Evolutionary conservation across 1,140 invertebrate genomes (phyloP), one percentile per base, ranked within the genome.

Genomic region (Ips nitidus): DNA sequence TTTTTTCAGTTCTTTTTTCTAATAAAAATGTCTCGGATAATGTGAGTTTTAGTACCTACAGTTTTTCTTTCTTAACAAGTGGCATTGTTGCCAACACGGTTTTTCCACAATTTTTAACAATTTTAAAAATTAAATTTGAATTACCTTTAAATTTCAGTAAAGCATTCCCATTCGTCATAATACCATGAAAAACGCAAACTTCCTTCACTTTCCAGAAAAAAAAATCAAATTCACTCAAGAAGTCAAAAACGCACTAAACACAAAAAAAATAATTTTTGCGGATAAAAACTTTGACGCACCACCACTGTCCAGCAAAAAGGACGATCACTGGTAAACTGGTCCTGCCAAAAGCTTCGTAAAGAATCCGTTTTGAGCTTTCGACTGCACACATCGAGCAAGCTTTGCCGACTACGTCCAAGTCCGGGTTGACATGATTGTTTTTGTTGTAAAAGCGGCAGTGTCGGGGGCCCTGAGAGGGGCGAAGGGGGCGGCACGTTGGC

Each of bases 351-450:
- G 22, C 22, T 22, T 22, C 22, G 22, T 22, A 22, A 22, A 22
- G 22, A 22, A 22, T 22, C 22, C 22, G 22, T 22, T 50, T 50
- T 50, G 45, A 8, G 22, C 45, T 41, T 38, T 39, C 36, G 38
- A 55, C 38, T 55, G 37, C 52, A 55, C 52, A 55, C 8, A 55
- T 6, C 52, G 52, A 55, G 36, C 52, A 55, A 55, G 52, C 58
- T 45, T 55, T 55, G 67, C 63, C 57, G 64, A 71, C 70, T 71
- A 43, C 45, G 45, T 8, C 45, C 45, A 65, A 71, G 57, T 66
- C 58, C 63, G 62, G 61, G 62, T 69, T 74, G 66, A 69, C 66
- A 66, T 74, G 73, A 74, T 69, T 71, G 73, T 74, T 74, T 74
- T 74, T 68, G 73, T 74, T 74, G 73, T 74, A 71, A 70, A 66